Base-by-base conservation (phyloP, 2,113 vertebrate species). In the Hippopotamus amphibius region DNA sequence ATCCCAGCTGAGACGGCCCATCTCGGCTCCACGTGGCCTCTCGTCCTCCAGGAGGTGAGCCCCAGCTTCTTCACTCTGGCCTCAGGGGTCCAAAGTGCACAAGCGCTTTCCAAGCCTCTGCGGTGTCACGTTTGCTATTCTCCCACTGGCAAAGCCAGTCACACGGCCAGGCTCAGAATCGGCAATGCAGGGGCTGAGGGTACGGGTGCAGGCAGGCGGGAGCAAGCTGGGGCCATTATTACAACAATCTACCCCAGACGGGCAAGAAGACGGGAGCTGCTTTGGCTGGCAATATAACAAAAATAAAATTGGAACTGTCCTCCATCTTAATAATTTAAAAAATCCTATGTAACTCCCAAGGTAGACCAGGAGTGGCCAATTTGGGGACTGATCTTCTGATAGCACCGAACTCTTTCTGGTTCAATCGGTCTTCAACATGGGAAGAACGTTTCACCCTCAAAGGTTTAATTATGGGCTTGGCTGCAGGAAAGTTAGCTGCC, bases 121-220 rank as follows among this genome's bases (percentile, higher is more conserved):
- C 14, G 28, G 13, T 2, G 21, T 43, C 21, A 16, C 19, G 5
- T 24, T 5, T 46, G 50, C 30, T 37, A 3, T 50, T 15, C 22
- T 15, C 11, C 19, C 24, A 12, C 1, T 10, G 68, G 41, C 21
- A 59, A 50, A 83, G 48, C 57, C 41, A 33, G 37, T 11, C 22
- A 46, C 5, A 4, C 0, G 13, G 74, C 55, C 46, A 30, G 26
- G 28, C 6, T 82, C n/a, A 37, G 53, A 17, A 15, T 8, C 65
- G 46, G 85, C 61, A 17, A 24, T 1, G 2, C 59, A 55, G 30
- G 13, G 72, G 6, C 4, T 37, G 1, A 30, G 74, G 66, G 19
- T 28, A 4, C 1, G 16, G 26, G 19, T 0, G 7, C 24, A 53
- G 43, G 77, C n/a, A n/a, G 90, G 28, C 11, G 0, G 0, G 26